phyloP scores from a whole-genome alignment of 2,113 vertebrate species.

The Tenrec ecaudatus region DNA sequence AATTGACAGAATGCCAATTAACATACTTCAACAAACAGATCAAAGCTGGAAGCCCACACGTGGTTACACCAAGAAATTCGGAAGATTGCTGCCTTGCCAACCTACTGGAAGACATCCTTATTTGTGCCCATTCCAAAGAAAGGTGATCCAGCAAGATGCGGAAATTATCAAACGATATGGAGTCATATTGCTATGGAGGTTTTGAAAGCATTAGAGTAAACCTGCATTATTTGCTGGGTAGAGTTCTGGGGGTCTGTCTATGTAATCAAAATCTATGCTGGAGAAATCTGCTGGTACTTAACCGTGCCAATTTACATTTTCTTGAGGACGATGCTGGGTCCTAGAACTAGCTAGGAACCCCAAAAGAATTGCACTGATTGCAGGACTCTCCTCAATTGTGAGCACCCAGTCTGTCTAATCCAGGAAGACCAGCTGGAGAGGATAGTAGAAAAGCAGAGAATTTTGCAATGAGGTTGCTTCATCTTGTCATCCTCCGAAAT shows the following conservation, averaged over 20 bases:
- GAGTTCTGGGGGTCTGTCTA: neutral
- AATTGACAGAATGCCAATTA: neutral
- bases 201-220: neutral
- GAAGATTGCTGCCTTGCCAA: neutral
- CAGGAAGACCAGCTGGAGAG: neutral
- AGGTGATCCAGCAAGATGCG: neutral
- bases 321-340: neutral
- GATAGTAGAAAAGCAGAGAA: neutral
- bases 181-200: neutral
- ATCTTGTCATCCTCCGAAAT: neutral
- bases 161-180: neutral
- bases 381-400: neutral
- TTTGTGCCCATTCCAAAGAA: neutral
- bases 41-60: neutral
- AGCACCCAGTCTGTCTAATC: neutral
- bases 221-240: neutral
- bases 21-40: neutral
- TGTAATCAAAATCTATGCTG: neutral
- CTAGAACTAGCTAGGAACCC: neutral
- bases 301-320: neutral
- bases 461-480: neutral
- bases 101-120: neutral
- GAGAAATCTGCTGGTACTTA: neutral
- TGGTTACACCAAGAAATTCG: neutral
- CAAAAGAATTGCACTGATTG: neutral